Base-by-base conservation (phyloP, 2,797 vertebrate species). In the Thripadectes ignobilis region DNA sequence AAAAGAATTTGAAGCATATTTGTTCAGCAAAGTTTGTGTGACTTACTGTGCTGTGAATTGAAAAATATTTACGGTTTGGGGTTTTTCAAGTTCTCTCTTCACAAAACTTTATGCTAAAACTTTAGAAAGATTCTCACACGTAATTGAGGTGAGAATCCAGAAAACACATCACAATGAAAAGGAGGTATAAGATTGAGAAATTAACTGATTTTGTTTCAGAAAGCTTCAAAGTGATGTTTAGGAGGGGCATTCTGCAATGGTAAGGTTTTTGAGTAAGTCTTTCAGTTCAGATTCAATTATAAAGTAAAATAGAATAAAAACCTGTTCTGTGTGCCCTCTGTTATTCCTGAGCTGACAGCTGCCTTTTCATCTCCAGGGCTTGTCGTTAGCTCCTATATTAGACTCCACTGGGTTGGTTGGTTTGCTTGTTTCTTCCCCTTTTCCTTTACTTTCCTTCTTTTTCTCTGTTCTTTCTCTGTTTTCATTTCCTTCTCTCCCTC, bases 191-290 rank as follows among this genome's bases (percentile, higher is more conserved):
- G 30, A 43, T 7, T 30, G 10, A 26, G 20, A 72, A 13, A 3
- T 39, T 12, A 27, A 12, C 1, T 23, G 6, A 23, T 75, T 20
- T 0, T 88, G 14, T 48, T 92, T 84, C 23, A 16, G 36, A 79
- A 77, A 46, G 6, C 14, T 52, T 72, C 12, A 36, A 27, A 43
- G 2, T 43, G 12, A 75, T 0, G 1, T 61, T 63, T 43, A 27
- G 10, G 29, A 23, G 4, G 4, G 1, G 9, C 1, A 0, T 39
- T 71, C 65, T 10, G 6, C 23, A 49, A 5, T 49, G 24, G 21
- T 36, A 36, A 62, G 8, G 5, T 16, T 73, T 10, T 51, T 9
- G 6, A 41, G 21, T 45, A 21, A 46, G 30, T 62, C 27, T 71
- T 29, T 17, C 6, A 24, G 29, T 67, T 71, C 26, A 78, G 16